Conservation (phyloP, 2,797 vertebrate species). For the Avahi laniger region DNA sequence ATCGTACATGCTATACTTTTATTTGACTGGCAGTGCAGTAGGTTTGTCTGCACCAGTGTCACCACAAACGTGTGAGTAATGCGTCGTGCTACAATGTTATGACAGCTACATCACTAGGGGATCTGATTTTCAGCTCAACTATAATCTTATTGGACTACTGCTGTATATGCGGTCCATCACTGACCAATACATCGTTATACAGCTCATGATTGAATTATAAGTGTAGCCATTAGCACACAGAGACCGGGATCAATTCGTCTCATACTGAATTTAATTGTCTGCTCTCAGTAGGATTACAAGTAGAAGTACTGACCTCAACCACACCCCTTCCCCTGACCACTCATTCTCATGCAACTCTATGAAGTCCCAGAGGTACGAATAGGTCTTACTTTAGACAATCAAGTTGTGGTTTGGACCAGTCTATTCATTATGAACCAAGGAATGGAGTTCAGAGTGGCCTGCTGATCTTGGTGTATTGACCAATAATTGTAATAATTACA, state of each 20-base stretch:
- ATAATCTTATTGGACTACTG: neutral
- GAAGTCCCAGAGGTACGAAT: neutral
- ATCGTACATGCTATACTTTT: neutral
- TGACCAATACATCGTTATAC: neutral
- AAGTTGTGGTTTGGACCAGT: neutral
- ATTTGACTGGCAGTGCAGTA: neutral
- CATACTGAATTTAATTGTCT: neutral
- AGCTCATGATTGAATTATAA: neutral
- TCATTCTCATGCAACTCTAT: neutral
- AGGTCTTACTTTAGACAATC: neutral
- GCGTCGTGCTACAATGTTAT: neutral
- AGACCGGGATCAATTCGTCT: neutral
- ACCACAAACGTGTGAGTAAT: neutral
- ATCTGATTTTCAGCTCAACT: neutral
- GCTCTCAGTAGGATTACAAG: neutral
- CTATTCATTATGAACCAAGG: neutral
- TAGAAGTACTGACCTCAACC: neutral
- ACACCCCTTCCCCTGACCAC: neutral
- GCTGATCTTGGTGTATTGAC: neutral
- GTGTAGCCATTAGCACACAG: neutral
- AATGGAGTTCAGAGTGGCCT: neutral
- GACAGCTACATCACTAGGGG: neutral
- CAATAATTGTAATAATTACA: neutral
- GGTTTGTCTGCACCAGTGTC: neutral
- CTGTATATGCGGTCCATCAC: neutral